Evolutionary conservation across 1,140 invertebrate species (phyloP).

Genomic region (Neodiprion pinetum): DNA sequence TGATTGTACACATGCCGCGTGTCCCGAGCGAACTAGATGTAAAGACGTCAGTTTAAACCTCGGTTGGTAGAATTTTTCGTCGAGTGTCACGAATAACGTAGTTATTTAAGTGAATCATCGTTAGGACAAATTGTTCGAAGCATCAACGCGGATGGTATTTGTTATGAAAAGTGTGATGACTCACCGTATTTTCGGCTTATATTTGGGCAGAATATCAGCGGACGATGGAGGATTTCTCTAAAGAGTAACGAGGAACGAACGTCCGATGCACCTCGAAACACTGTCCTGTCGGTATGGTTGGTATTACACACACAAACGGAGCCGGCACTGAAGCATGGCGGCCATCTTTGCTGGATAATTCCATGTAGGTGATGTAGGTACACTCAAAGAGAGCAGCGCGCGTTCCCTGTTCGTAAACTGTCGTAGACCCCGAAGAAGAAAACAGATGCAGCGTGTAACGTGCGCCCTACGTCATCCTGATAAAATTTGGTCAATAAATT

Average conservation of each 20-base stretch:
- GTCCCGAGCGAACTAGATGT: too few species aligned
- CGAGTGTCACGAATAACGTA: too few species aligned
- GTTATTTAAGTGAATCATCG: too few species aligned
- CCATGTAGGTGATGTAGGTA: neutral
- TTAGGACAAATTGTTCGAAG: too few species aligned
- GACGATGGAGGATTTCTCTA: neutral
- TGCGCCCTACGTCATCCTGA: too few species aligned
- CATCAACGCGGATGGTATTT: neutral
- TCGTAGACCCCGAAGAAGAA: neutral
- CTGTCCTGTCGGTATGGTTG: neutral
- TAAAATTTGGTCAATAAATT: too few species aligned
- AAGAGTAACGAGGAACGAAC: neutral
- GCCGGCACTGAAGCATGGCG: constrained; percentile 1
- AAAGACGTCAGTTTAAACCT: too few species aligned
- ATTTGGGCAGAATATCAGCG: neutral
- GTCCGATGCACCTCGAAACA: neutral
- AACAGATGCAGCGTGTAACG: neutral
- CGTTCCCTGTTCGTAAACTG: neutral
- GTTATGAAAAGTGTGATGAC: neutral
- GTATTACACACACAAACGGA: neutral
- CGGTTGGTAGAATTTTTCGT: too few species aligned
- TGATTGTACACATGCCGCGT: too few species aligned
- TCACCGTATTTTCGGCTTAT: neutral
- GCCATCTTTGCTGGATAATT: constrained; percentile 10
- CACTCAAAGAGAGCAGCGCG: neutral